Percentiles rank a stretch among this genome's conserved stretches.
Conservation (phyloP, 2,113 vertebrate genomes). For the Notothenia rossii region DNA sequence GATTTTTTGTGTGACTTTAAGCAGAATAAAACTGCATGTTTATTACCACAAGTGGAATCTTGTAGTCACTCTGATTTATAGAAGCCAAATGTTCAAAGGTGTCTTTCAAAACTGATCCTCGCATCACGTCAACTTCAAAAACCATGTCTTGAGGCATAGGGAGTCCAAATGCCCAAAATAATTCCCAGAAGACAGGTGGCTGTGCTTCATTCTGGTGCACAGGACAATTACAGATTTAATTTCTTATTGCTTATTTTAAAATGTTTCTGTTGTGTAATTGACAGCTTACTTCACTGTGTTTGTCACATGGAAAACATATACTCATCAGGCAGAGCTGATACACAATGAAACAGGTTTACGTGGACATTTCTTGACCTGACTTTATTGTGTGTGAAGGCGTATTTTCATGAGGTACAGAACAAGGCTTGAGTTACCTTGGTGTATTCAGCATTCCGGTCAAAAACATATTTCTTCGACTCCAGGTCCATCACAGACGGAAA, state of each 20-base stretch:
- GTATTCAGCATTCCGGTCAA: rapidly evolving
- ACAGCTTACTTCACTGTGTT: neutral
- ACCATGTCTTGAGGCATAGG: rapidly evolving
- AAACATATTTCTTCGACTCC: slow-evolving; percentile 49
- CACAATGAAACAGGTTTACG: neutral
- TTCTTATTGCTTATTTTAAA: neutral
- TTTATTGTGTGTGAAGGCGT: neutral
- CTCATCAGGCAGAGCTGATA: neutral
- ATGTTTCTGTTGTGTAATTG: neutral
- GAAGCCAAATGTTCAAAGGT: slow-evolving; percentile 48
- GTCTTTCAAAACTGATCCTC: slow-evolving; percentile 50
- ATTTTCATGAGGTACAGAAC: neutral
- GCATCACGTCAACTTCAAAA: slow-evolving; percentile 35
- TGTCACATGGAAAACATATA: neutral
- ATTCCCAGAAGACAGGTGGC: rapidly evolving
- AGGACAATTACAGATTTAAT: neutral
- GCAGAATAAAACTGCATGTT: neutral
- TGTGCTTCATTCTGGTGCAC: neutral
- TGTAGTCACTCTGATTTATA: slow-evolving; percentile 12
- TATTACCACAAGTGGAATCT: slow-evolving; percentile 50
- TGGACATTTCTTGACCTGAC: neutral
- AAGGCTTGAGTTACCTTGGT: slow-evolving; percentile 12
- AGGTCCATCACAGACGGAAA: slow-evolving; percentile 73
- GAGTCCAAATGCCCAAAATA: rapidly evolving
- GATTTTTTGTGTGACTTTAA: neutral